These are phyloP conservation scores for Muntiacus reevesi DNA, from an alignment of 2,113 vertebrate genomes.

Conservation along the genomic window DNA sequence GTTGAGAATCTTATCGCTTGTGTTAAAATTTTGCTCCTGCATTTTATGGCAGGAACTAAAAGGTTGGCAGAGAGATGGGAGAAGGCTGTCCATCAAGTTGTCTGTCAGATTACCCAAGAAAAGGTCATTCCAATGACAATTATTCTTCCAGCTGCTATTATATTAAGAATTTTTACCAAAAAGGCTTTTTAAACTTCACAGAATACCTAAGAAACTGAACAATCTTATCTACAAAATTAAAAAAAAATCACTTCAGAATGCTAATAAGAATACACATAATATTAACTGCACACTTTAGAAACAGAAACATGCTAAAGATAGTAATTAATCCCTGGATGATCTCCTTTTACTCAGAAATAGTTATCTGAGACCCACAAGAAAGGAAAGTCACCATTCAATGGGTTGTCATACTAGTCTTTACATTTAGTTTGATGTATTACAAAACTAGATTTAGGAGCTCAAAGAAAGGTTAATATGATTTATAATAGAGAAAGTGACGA, in stretches of 20 bases:
- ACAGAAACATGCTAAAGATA: not conserved
- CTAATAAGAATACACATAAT: not conserved
- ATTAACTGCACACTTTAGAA: not conserved
- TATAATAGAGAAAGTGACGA: slow-evolving; percentile 1
- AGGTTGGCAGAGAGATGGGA: slow-evolving; percentile 31
- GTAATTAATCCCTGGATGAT: not conserved
- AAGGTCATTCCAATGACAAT: slow-evolving; percentile 71
- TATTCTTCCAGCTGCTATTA: slow-evolving; percentile 43
- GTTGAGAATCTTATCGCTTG: slow-evolving; percentile 54
- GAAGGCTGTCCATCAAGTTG: slow-evolving; percentile 57
- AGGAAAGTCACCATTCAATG: not conserved
- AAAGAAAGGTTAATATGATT: slow-evolving; percentile 19
- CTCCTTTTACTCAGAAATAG: not conserved
- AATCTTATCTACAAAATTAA: not conserved
- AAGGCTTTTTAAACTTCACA: not conserved
- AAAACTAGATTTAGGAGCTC: not conserved
- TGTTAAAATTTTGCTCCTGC: slow-evolving; percentile 43
- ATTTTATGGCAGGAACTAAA: slow-evolving; percentile 64
- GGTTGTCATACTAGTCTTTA: not conserved
- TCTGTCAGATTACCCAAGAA: slow-evolving; percentile 52
- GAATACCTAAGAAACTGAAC: not conserved
- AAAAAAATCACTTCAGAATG: not conserved
- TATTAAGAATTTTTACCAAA: slow-evolving; percentile 15
- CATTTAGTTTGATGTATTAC: slow-evolving; percentile 28
- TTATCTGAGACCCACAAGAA: not conserved